Evolutionary conservation across 1,140 invertebrate species (phyloP).

Genomic region (Dinoponera quadriceps): DNA sequence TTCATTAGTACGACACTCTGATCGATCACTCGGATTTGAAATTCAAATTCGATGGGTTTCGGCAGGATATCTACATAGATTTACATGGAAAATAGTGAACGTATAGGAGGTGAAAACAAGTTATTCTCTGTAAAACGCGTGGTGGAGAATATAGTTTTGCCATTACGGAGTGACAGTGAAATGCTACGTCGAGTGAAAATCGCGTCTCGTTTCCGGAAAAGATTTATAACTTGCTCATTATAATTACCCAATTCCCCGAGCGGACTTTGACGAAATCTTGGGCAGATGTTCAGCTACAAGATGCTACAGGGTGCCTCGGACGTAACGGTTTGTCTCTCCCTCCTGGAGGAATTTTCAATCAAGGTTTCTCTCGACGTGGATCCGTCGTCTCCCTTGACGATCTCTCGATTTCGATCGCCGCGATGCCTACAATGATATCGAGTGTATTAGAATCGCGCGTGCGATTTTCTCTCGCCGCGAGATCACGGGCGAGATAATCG

Average conservation of each 20-base stretch:
- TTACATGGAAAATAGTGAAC: constrained; percentile 17
- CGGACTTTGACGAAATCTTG: too few species aligned
- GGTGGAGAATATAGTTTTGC: not conserved
- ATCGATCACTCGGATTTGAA: constrained; percentile 18
- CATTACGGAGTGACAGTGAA: not conserved
- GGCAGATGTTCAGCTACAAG: too few species aligned
- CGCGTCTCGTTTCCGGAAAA: too few species aligned
- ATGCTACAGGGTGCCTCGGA: too few species aligned
- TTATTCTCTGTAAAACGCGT: not conserved
- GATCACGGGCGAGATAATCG: constrained; percentile 1
- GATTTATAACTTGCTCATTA: too few species aligned
- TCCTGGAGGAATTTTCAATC: not conserved
- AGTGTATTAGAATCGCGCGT: not conserved
- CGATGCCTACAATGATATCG: constrained; percentile 1
- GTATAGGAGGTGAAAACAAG: not conserved
- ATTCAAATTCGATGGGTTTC: constrained; percentile 24
- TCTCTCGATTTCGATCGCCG: not conserved
- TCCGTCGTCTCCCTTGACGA: not conserved
- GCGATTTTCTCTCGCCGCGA: constrained; percentile 4
- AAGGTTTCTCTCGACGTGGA: not conserved
- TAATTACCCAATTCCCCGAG: too few species aligned
- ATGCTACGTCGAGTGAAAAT: too few species aligned
- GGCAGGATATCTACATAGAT: constrained; percentile 18
- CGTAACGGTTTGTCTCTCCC: too few species aligned
- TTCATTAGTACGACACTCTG: not conserved